Base-by-base conservation (phyloP, 2,797 vertebrate genomes). In the Hephaestus fuliginosus region DNA sequence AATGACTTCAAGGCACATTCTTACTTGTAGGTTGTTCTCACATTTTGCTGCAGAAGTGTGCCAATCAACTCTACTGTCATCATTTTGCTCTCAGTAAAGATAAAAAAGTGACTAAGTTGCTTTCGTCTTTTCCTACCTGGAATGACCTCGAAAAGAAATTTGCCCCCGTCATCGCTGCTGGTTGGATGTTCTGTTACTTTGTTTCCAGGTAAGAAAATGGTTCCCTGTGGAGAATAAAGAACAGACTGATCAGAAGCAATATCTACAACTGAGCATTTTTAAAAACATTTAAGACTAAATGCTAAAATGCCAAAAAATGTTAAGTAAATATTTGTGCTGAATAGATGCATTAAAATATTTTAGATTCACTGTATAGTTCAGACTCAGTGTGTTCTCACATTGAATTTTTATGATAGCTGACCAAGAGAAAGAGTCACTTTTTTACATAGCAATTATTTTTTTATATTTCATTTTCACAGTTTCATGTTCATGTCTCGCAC, bases 91-190 rank as follows among this genome's bases (percentile, higher is more conserved):
- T 39, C n/a, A 57, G 67, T 28, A 10, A 61, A 64, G 41, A 67
- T 25, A 44, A 53, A 41, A 33, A 73, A 33, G 22, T 8, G n/a
- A 61, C 75, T 57, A 10, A 51, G 49, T 28, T 51, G n/a, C 22
- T 46, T 63, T 60, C 17, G 73, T 72, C 70, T 93, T 57, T 63
- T 84, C 93, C 83, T 97, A 99, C 98, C 98, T 97, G 98, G 95
- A 96, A 97, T 86, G 87, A 99, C 96, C 96, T 99, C 98, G 86
- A 99, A 99, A 85, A 99, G 97, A 92, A 97, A 99, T 91, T 97
- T 99, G 22, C 97, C 97, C 28, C 96, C 96, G 66, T 96, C 98
- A 76, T 99, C 98, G 48, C 97, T 96, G 88, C 95, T 97, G 94
- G 91, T 96, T 15, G 96, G 94, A 94, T 99, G 98, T 71, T 99